Conservation (phyloP, 2,113 vertebrate genomes). For the Gymnarchus niloticus region DNA sequence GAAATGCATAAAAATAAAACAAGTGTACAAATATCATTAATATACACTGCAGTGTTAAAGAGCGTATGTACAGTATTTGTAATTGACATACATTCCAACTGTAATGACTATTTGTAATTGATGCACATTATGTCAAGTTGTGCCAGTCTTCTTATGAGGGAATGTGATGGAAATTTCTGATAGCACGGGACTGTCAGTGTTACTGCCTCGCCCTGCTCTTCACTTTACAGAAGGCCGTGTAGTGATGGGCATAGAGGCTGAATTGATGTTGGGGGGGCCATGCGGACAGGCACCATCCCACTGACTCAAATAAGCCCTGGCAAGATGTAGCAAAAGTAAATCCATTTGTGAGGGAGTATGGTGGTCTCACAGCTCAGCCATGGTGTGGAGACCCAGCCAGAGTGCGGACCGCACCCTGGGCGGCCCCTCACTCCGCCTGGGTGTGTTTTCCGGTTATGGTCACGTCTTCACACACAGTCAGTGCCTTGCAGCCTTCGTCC, state of each 20-base stretch:
- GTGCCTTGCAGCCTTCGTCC: not conserved
- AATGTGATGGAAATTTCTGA: not conserved
- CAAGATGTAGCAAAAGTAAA: constrained; percentile 15
- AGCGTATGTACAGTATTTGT: not conserved
- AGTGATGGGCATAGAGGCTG: not conserved
- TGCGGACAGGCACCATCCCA: constrained; percentile 17
- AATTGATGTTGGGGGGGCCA: not conserved
- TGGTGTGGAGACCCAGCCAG: not conserved
- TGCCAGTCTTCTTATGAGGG: not conserved
- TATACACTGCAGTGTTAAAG: not conserved
- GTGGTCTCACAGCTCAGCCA: not conserved
- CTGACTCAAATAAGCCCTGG: constrained; percentile 33
- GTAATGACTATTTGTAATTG: not conserved
- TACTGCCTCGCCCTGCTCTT: not conserved
- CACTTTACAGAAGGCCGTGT: not conserved
- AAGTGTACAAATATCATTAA: not conserved
- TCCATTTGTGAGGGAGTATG: not conserved
- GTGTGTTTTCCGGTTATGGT: not conserved
- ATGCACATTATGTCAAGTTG: not conserved
- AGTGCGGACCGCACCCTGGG: not conserved
- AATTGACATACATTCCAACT: not conserved
- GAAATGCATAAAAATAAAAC: not conserved
- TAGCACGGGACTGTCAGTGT: not conserved
- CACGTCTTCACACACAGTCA: not conserved
- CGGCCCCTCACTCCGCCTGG: not conserved